Evolutionary conservation across 1,140 invertebrate genomes (phyloP).

Genomic region (Paralvinella palmiformis): DNA sequence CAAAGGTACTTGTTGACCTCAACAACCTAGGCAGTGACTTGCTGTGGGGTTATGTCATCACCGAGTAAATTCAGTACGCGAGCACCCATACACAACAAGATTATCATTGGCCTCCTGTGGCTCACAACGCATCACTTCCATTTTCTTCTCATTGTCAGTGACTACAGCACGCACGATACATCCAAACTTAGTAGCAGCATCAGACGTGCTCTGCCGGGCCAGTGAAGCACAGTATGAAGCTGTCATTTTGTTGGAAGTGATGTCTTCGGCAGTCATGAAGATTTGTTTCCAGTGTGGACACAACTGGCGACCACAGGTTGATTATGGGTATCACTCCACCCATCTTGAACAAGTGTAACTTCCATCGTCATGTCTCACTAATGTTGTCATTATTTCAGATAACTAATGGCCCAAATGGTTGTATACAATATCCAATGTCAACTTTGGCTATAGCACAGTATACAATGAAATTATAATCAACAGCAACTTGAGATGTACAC

Average conservation of each 20-base stretch:
- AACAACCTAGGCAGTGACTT: not conserved
- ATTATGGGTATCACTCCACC: slow-evolving; percentile 4
- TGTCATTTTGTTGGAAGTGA: not conserved
- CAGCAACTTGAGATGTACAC: too few relatives aligned
- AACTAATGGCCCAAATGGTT: too few relatives aligned
- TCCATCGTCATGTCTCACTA: too few relatives aligned
- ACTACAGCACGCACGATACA: too few relatives aligned
- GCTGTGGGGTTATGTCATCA: not conserved
- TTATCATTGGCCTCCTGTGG: not conserved
- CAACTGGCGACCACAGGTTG: not conserved
- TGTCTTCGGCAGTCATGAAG: not conserved
- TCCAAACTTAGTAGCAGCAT: not conserved
- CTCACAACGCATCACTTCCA: not conserved
- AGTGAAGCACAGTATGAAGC: slow-evolving; percentile 2
- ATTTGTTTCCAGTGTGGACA: not conserved
- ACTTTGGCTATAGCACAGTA: too few relatives aligned
- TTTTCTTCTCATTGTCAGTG: not conserved
- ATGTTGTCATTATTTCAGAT: too few relatives aligned
- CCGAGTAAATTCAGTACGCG: not conserved
- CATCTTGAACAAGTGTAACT: not conserved
- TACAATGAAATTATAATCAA: too few relatives aligned
- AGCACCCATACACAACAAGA: slow-evolving; percentile 7
- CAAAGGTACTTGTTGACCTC: slow-evolving; percentile 1
- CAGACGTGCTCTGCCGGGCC: not conserved
- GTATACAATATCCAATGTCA: too few relatives aligned